A percentile compares a stretch with the other conserved stretches of the same genome.
Conservation (phyloP, 2,797 vertebrate genomes). For the Vireo griseus region DNA sequence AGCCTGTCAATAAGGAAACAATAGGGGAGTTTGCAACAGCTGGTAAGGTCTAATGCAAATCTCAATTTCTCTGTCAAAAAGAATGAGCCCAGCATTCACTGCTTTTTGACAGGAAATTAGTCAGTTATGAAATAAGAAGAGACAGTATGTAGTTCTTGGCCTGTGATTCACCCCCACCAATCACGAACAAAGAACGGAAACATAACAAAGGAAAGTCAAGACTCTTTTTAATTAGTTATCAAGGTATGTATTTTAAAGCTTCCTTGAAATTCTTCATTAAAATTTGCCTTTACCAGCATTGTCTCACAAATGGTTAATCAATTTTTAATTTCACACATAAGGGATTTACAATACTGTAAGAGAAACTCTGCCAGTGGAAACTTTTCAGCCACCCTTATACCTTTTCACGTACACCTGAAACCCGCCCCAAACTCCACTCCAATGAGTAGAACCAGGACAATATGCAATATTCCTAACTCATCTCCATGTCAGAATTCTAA, state of each 20-base stretch:
- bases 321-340: neutral
- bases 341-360: neutral
- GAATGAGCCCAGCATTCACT: neutral
- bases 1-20: neutral
- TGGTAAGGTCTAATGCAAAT: neutral
- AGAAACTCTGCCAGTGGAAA: neutral
- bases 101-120: neutral
- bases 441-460: neutral
- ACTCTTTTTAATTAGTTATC: neutral
- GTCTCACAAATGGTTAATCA: neutral
- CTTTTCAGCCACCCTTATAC: neutral
- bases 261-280: neutral
- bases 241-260: neutral
- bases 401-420: neutral
- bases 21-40: neutral
- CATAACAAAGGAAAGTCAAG: neutral
- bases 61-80: neutral
- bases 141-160: neutral
- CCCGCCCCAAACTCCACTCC: neutral
- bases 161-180: neutral
- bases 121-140: neutral
- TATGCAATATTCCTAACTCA: rapidly evolving
- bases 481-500: neutral
- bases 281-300: neutral
- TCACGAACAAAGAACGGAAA: neutral